Evolutionary conservation across 2,888 invertebrate genomes (phyloP).

Genomic region (Eupelmus urozonus): DNA sequence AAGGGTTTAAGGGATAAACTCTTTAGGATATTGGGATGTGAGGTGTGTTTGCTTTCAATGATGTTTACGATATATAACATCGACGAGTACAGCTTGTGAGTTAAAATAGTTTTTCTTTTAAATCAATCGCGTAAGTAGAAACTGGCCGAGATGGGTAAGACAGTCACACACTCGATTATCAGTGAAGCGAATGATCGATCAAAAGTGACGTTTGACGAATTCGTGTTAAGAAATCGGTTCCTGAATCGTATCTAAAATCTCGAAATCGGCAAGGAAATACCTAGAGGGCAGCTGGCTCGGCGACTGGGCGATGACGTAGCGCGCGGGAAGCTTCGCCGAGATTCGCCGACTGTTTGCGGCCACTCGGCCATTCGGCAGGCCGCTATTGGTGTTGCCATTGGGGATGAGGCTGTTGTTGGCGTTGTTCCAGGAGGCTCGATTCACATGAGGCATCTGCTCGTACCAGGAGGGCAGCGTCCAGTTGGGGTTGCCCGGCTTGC

Average conservation of each 20-base stretch:
- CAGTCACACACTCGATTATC: too few species aligned
- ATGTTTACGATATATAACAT: too few species aligned
- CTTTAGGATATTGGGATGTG: too few species aligned
- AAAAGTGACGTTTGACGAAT: not conserved
- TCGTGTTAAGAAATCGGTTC: too few species aligned
- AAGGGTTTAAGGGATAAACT: too few species aligned
- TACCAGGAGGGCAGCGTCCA: slow-evolving; percentile 73
- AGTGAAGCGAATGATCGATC: too few species aligned
- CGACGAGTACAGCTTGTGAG: too few species aligned
- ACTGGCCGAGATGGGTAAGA: too few species aligned
- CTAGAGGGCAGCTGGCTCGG: slow-evolving; percentile 58
- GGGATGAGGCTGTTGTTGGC: slow-evolving; percentile 14
- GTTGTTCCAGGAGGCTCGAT: slow-evolving; percentile 63
- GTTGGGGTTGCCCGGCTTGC: slow-evolving; percentile 65
- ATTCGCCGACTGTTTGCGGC: slow-evolving; percentile 67
- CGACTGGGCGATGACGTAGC: slow-evolving; percentile 56
- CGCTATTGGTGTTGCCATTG: not conserved
- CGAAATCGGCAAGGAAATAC: slow-evolving; percentile 22
- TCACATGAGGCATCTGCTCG: slow-evolving; percentile 66
- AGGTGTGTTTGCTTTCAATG: too few species aligned
- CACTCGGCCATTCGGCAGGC: not conserved
- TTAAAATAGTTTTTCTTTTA: too few species aligned
- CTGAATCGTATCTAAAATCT: too few species aligned
- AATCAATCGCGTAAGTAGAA: too few species aligned
- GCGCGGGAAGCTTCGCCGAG: slow-evolving; percentile 79